Evolutionary conservation across 2,113 vertebrate species (phyloP).

Genomic region (Dipodomys stephensi): DNA sequence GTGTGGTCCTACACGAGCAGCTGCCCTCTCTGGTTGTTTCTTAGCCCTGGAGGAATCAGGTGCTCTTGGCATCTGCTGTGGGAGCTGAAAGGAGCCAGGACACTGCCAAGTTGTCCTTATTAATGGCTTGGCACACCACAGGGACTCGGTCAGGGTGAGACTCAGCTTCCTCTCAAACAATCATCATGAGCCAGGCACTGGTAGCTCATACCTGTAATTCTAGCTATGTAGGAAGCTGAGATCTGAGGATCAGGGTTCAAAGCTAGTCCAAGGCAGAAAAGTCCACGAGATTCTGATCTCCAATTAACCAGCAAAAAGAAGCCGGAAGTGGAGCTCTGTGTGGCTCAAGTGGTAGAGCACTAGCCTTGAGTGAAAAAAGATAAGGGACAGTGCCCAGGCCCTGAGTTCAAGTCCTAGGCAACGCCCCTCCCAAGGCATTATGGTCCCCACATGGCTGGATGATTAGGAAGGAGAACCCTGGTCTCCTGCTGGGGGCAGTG

Average conservation of each 20-base stretch:
- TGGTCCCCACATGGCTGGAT: not conserved
- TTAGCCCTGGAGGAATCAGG: not conserved
- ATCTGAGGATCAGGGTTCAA: not conserved
- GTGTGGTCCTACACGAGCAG: not conserved
- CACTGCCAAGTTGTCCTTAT: too few relatives aligned
- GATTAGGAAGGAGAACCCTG: not conserved
- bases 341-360: too few relatives aligned
- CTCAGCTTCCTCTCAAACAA: too few relatives aligned
- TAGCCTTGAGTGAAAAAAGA: too few relatives aligned
- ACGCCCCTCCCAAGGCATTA: too few relatives aligned
- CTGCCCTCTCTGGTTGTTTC: not conserved
- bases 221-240: not conserved
- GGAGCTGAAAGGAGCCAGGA: fast-evolving
- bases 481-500: too few relatives aligned
- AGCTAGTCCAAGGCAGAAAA: not conserved
- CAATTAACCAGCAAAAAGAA: too few relatives aligned
- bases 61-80: not conserved
- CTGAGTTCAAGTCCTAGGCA: too few relatives aligned
- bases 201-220: not conserved
- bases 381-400: too few relatives aligned
- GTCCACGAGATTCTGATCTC: too few relatives aligned
- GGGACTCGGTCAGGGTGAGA: too few relatives aligned
- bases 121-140: not conserved
- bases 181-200: not conserved
- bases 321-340: too few relatives aligned